Evolutionary conservation across 2,797 vertebrate species (phyloP).

Genomic region (Coreius guichenoti): DNA sequence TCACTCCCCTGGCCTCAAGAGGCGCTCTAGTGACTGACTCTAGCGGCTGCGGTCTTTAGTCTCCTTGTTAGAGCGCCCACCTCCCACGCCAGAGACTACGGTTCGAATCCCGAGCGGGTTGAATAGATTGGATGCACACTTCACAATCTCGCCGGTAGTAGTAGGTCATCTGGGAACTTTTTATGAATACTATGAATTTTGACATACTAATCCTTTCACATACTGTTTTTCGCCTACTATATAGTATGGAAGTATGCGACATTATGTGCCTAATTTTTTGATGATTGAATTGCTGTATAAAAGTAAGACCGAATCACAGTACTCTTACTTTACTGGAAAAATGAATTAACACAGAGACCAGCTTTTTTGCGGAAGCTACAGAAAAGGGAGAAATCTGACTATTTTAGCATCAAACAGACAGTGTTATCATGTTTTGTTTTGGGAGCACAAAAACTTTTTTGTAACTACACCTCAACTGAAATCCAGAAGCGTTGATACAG

Average conservation of each 20-base stretch:
- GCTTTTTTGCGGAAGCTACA: background rate
- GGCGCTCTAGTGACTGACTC: too few species aligned
- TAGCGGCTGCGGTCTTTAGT: too few species aligned
- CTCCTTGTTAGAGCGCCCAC: too few species aligned
- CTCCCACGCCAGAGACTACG: too few species aligned
- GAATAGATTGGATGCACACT: background rate
- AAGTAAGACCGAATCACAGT: background rate
- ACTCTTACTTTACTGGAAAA: background rate
- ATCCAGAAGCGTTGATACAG: constrained; percentile 35
- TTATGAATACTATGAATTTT: background rate
- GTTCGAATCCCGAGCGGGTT: too few species aligned
- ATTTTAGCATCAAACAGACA: constrained; percentile 22
- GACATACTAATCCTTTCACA: background rate
- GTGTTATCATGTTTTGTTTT: constrained; percentile 3
- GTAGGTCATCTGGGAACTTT: background rate
- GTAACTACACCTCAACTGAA: constrained; percentile 5
- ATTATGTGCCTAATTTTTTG: background rate
- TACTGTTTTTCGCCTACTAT: background rate
- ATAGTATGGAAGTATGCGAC: background rate
- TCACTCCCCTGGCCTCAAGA: too few species aligned
- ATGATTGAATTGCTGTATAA: background rate
- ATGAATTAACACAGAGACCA: background rate
- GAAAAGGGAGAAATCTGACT: background rate
- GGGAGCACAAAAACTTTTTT: background rate
- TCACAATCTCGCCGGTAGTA: background rate